These are phyloP conservation scores for Ormyrus nitidulus DNA, from an alignment of 2,888 invertebrate genomes.

Conservation along the genomic window DNA sequence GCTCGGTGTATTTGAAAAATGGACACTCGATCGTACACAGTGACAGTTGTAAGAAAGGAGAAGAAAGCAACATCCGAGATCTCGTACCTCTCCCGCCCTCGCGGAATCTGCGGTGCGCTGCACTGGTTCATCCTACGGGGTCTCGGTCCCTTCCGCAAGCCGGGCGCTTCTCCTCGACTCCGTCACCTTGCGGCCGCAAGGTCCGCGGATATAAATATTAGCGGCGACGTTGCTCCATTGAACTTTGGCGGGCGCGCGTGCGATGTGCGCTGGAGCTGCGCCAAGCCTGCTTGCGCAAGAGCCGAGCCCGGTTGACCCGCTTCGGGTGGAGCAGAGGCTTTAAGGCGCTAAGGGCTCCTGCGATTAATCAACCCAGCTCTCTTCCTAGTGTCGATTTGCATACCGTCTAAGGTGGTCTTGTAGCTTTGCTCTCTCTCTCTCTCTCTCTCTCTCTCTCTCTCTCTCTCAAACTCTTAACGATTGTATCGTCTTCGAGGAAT, in stretches of 20 bases:
- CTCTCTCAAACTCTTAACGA: no score
- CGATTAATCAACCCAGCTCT: no score
- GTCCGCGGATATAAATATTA: slow-evolving; percentile 21
- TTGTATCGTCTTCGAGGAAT: no score
- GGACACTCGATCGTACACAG: no score
- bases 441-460: no score
- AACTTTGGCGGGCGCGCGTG: slow-evolving; percentile 70
- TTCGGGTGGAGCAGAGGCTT: slow-evolving; percentile 55
- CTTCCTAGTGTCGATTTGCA: no score
- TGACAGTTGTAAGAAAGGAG: not conserved
- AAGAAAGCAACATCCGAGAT: not conserved
- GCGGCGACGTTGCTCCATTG: slow-evolving; percentile 72
- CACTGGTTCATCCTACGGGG: not conserved
- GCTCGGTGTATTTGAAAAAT: no score
- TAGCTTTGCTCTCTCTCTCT: no score
- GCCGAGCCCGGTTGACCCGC: slow-evolving; percentile 69
- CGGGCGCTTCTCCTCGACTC: no score
- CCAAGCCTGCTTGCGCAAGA: slow-evolving; percentile 64
- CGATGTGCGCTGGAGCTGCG: slow-evolving; percentile 26
- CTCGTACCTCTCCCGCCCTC: not conserved
- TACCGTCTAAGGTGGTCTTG: no score
- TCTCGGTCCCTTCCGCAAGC: no score
- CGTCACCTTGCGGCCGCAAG: slow-evolving; percentile 2
- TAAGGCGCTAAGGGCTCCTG: no score
- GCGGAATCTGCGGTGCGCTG: not conserved